Percentiles rank a stretch among this genome's conserved stretches.
Evolutionary conservation across 2,888 invertebrate species (phyloP).

Genomic region (Ectemnius continuus): DNA sequence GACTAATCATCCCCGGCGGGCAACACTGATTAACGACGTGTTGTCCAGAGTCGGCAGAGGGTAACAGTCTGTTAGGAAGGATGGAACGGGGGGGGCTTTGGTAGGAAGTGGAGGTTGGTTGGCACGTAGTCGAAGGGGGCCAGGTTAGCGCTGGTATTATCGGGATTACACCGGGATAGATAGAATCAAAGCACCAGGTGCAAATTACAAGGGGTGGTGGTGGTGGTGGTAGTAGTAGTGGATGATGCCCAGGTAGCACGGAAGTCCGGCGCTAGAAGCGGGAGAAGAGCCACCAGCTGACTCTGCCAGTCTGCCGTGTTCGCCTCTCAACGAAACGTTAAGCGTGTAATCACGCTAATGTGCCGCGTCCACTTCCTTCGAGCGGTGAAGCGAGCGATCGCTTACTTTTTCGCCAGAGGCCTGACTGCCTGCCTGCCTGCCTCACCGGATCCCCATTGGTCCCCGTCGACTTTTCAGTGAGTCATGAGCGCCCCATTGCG

Average conservation of each 20-base stretch:
- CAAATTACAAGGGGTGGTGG: slow-evolving; percentile 68
- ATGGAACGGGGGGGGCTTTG: no score
- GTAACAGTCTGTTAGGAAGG: no score
- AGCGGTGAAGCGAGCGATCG: slow-evolving; percentile 41
- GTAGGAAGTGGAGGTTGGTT: no score
- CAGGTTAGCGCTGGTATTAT: slow-evolving; percentile 37
- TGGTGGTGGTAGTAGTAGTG: no score
- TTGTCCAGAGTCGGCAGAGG: no score
- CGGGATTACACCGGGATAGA: slow-evolving; percentile 58
- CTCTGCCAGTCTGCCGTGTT: slow-evolving; percentile 34
- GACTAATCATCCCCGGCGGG: no score
- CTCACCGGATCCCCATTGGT: slow-evolving; percentile 15
- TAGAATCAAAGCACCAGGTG: slow-evolving; percentile 76
- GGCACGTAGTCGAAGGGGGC: background rate
- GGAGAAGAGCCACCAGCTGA: slow-evolving; percentile 56
- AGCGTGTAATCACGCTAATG: slow-evolving; percentile 73
- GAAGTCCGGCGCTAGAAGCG: slow-evolving; percentile 47
- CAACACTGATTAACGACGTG: no score
- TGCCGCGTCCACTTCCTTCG: slow-evolving; percentile 58
- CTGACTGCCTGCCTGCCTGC: no score
- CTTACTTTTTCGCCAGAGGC: slow-evolving; percentile 54
- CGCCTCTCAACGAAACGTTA: slow-evolving; percentile 26
- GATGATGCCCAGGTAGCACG: slow-evolving; percentile 53
- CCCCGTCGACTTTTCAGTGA: slow-evolving; percentile 50
- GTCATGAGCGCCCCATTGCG: slow-evolving; percentile 54